Base-by-base conservation (phyloP, 1,140 invertebrate species). In the Drosophila chauvacae region DNA sequence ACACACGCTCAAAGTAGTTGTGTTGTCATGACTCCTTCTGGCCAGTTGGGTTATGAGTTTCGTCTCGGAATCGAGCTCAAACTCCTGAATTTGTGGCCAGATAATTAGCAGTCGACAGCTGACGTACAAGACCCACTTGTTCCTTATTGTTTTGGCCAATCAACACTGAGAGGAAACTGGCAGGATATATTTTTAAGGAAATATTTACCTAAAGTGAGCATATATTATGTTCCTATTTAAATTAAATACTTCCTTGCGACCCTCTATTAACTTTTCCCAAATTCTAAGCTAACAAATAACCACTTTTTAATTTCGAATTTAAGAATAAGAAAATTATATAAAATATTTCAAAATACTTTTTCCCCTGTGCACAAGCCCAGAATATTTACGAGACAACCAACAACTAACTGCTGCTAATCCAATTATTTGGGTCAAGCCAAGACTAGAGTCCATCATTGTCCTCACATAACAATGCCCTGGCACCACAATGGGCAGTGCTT, bases 41-140 rank as follows among this genome's bases (percentile, higher is more conserved):
- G 13, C 42, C 42, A 48, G 42, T 13, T 57, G 10, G 28, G 18
- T n/a, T 39, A 39, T 45, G 48, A 44, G 33, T 26, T 13, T 33
- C 10, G 18, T 44, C 28, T 37, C 9, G 50, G 6, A 41, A 45
- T 45, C 13, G 13, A 26, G 18, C 28, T 16, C 61, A 58, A n/a
- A 41, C 53, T 59, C 30, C 13, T n/a, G 16, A 37, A 70, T 50
- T 71, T 69, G 64, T 48, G 68, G 50, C 7, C 64, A 48, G 42
- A 71, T 58, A 71, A 71, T 71, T 71, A 70, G 44, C 10, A 69
- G 18, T 33, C 11, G 6, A 16, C 50, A 71, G 50, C 42, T 71
- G 68, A 55, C 51, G 42, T 14, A n/a, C 39, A 57, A 44, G 13
- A 57, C 33, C 16, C 30, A 69, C 64, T 50, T 58, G 30, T 28